These are phyloP conservation scores for Oscheius sp. DNA, from an alignment of 2,888 invertebrate species.

Conservation along the genomic window DNA sequence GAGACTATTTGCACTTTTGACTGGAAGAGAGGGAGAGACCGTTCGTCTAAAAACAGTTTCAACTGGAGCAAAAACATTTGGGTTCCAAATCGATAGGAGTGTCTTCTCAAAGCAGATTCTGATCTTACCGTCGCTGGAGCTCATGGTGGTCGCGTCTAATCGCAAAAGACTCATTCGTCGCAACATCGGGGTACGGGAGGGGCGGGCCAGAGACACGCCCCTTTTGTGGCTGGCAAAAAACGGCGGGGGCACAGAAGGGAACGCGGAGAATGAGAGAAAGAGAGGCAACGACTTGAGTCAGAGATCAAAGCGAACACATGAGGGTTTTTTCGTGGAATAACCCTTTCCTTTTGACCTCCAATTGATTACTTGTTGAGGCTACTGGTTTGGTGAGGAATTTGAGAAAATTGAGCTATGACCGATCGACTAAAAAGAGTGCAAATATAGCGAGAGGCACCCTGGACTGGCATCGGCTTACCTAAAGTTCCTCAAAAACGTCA, in stretches of 20 bases:
- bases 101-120: too few relatives aligned
- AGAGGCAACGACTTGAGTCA: neutral
- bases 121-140: conserved; percentile 1
- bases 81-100: too few relatives aligned
- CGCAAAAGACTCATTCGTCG: conserved; percentile 17
- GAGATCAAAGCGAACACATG: neutral
- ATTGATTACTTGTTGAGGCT: too few relatives aligned
- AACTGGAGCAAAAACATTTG: too few relatives aligned
- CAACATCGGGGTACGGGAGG: conserved; percentile 3
- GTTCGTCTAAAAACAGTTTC: neutral
- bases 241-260: neutral
- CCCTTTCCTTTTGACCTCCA: too few relatives aligned
- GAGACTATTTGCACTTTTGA: neutral
- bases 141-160: neutral
- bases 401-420: too few relatives aligned
- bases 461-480: too few relatives aligned
- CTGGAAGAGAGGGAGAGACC: neutral
- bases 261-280: neutral
- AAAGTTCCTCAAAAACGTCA: too few relatives aligned
- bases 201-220: neutral
- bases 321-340: too few relatives aligned
- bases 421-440: too few relatives aligned
- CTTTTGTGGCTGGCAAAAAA: conserved; percentile 23
- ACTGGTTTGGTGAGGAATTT: too few relatives aligned
- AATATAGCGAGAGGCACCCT: too few relatives aligned